Evolutionary conservation across 2,888 invertebrate species (phyloP).

Genomic region (Synergus japonicus): DNA sequence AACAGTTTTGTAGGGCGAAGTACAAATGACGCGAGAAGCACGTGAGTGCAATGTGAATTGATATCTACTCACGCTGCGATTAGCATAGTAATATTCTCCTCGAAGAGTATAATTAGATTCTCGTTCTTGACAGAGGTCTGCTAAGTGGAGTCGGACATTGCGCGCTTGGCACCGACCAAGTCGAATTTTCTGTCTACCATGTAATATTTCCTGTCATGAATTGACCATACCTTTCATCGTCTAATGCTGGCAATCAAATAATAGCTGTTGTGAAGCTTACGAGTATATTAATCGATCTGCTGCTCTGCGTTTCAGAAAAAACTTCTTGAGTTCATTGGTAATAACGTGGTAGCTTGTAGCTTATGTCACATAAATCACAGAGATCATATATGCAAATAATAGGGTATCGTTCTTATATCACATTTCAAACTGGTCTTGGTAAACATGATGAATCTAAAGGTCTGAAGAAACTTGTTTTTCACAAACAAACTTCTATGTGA

Average conservation of each 20-base stretch:
- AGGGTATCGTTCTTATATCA: neutral
- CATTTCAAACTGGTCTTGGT: neutral
- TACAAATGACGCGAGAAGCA: constrained; percentile 50
- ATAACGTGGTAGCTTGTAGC: neutral
- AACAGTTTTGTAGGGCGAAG: constrained; percentile 15
- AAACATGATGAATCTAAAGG: neutral
- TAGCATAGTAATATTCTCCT: constrained; percentile 69
- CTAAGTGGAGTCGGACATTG: constrained; percentile 30
- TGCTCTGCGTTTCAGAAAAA: neutral
- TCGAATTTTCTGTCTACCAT: constrained; percentile 21
- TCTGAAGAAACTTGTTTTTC: neutral
- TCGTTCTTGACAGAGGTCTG: constrained; percentile 44
- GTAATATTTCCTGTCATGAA: neutral
- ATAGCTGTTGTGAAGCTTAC: neutral
- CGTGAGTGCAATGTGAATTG: constrained; percentile 68
- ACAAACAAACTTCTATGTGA: too few relatives aligned
- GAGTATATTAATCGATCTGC: neutral
- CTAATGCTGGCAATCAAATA: neutral
- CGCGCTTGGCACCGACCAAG: constrained; percentile 30
- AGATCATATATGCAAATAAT: neutral
- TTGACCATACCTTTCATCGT: neutral
- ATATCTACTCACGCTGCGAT: constrained; percentile 69
- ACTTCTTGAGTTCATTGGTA: neutral
- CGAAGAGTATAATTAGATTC: constrained; percentile 70
- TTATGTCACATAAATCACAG: constrained; percentile 4